Percentiles rank a stretch among this genome's conserved stretches.
Conservation (phyloP, 2,113 vertebrate species). For the Phodopus roborovskii region DNA sequence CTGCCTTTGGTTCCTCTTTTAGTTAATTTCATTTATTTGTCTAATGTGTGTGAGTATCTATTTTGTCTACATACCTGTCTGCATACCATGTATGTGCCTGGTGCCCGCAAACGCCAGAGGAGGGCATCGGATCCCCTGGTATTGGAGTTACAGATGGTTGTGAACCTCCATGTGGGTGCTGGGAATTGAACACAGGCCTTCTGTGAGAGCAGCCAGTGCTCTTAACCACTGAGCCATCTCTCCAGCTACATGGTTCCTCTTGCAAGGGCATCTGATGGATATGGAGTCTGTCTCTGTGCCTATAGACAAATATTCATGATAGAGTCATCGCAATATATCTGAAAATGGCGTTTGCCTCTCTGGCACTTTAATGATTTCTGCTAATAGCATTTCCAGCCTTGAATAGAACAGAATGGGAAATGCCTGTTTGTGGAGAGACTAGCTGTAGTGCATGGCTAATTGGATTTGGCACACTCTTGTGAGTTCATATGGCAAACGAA, state of each 20-base stretch:
- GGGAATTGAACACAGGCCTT: neutral
- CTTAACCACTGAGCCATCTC: neutral
- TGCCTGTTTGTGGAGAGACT: neutral
- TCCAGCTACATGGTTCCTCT: neutral
- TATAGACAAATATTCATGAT: neutral
- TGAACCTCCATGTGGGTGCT: neutral
- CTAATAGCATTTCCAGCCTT: slow-evolving; percentile 54
- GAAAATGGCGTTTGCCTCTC: slow-evolving; percentile 57
- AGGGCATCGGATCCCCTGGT: neutral
- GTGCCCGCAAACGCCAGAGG: neutral
- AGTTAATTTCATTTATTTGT: neutral
- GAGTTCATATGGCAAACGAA: neutral
- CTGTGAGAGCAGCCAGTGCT: neutral
- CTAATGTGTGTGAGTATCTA: neutral
- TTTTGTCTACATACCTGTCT: neutral
- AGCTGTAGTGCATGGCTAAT: neutral
- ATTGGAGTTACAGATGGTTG: neutral
- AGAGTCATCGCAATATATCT: neutral
- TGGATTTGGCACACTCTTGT: slow-evolving; percentile 13
- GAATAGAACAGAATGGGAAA: neutral
- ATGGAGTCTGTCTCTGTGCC: neutral
- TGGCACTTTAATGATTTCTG: slow-evolving; percentile 39
- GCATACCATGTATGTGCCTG: neutral
- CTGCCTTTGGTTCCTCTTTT: neutral
- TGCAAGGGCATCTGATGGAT: neutral